Evolutionary conservation across 2,888 invertebrate species (phyloP).

Genomic region (Tanypteryx hageni): DNA sequence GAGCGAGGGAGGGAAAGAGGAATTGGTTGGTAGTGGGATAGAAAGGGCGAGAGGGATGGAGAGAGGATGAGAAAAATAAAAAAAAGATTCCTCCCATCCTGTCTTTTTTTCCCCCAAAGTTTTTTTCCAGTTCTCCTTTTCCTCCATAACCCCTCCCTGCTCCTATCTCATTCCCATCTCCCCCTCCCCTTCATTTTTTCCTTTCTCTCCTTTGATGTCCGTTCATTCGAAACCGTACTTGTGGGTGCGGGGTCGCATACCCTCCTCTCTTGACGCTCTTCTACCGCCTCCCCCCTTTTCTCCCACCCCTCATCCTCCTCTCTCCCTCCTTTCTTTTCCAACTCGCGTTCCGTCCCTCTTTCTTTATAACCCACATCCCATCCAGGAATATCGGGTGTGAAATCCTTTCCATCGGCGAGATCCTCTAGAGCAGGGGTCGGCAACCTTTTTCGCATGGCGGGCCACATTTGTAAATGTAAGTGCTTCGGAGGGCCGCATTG

Average conservation of each 20-base stretch:
- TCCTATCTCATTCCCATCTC: neutral
- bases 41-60: too few relatives aligned
- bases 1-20: too few relatives aligned
- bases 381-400: neutral
- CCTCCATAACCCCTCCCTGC: too few relatives aligned
- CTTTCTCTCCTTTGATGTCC: neutral
- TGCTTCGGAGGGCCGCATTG: too few relatives aligned
- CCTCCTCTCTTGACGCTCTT: neutral
- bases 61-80: too few relatives aligned
- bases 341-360: neutral
- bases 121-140: neutral
- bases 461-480: too few relatives aligned
- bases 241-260: neutral
- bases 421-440: neutral
- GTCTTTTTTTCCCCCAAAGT: neutral
- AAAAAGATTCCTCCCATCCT: neutral
- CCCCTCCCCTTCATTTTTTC: neutral
- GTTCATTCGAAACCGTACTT: neutral
- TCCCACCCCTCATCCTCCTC: neutral
- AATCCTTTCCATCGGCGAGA: neutral
- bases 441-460: too few relatives aligned
- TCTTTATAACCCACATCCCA: neutral
- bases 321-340: neutral
- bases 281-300: neutral
- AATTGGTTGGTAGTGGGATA: too few relatives aligned